Conservation (phyloP, 2,113 vertebrate species). For the Orycteropus afer region DNA sequence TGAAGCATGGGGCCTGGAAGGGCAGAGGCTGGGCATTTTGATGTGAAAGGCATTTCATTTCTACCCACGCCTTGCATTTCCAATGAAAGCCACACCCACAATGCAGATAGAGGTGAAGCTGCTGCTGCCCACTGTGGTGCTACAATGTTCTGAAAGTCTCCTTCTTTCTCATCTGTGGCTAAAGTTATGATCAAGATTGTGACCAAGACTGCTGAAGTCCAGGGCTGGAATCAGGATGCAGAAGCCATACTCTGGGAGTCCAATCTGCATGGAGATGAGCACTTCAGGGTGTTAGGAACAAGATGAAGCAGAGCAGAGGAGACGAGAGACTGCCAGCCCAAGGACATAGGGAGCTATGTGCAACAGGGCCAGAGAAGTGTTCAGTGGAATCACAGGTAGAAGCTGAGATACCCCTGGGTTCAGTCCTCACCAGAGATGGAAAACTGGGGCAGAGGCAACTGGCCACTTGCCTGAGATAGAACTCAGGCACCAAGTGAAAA, state of each 20-base stretch:
- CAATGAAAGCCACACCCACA: neutral
- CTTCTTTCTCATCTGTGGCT: neutral
- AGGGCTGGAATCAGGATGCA: neutral
- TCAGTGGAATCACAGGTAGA: neutral
- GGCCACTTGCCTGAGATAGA: neutral
- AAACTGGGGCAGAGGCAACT: neutral
- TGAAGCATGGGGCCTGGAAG: neutral
- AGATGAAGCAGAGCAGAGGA: neutral
- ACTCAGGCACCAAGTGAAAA: slow-evolving; percentile 49
- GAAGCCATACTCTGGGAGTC: neutral
- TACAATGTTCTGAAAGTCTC: neutral
- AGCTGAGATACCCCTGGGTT: neutral
- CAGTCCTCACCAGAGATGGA: neutral
- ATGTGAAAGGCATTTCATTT: slow-evolving; percentile 16
- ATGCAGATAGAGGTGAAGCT: neutral
- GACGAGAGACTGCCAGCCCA: neutral
- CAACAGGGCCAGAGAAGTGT: neutral
- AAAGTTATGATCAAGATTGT: neutral
- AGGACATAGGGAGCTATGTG: neutral
- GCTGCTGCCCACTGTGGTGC: neutral
- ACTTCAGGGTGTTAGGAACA: neutral
- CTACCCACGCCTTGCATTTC: neutral
- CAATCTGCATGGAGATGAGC: neutral
- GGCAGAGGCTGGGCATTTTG: neutral
- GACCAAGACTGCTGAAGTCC: neutral